Base-by-base conservation (phyloP, 2,888 invertebrate species). In the Phytoseiulus persimilis region DNA sequence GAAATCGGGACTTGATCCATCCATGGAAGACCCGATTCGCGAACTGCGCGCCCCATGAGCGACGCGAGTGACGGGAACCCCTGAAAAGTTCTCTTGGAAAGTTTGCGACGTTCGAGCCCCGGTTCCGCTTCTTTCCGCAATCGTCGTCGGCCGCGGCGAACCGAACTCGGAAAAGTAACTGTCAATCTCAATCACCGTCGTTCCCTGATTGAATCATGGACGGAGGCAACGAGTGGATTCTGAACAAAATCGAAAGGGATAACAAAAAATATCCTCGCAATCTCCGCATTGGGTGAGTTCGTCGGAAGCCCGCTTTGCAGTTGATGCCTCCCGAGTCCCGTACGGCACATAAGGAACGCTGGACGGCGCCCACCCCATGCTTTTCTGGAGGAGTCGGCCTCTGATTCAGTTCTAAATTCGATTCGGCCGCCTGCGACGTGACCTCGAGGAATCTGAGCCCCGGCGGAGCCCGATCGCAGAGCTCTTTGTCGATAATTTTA, bases 161-260 rank as follows among this genome's bases (percentile, higher is more conserved):
- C 3, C 39, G 39, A 6, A 39, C 39, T 28, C 65, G 65, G 65
- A 65, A 18, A 11, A 28, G 28, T 23, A 23, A 65, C 65, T 39
- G 39, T 39, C 39, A 39, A 39, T 39, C 39, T 39, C 39, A 3
- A 39, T 39, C 39, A 39, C 39, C 39, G 39, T 39, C 39, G 39
- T 39, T 9, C 3, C 9, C 39, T 65, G 65, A 65, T 65, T 65
- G 23, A 87, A 45, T 33, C 23, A 87, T 87, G 87, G 87, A 87
- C 23, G 87, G 87, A 33, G 87, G 87, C 39, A 87, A 87, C 87
- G 87, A 87, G 33, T 87, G 87, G 87, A 87, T 87, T 45, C 87
- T 87, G 33, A 32, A 45, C 32, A 87, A 87, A 87, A 87, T 87
- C 32, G 87, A 87, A 45, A 0, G 87, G 18, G 87, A 87, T 23